Evolutionary conservation across 2,888 invertebrate species (phyloP), one percentile per base, ranked within the genome.

Genomic region (Argyra leucocephala): DNA sequence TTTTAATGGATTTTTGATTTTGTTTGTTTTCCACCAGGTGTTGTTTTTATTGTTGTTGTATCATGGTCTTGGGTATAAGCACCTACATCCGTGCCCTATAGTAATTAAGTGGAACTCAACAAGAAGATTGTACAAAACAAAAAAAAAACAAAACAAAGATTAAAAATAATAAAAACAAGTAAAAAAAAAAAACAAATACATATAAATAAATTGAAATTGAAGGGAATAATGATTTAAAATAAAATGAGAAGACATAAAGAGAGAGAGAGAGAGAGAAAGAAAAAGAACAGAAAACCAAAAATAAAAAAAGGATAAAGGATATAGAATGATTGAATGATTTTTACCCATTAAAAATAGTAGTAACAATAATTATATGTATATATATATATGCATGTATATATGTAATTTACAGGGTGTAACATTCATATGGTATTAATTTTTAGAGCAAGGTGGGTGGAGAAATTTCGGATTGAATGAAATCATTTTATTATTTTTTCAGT

Each of bases 1-100:
- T 5, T 48, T 48, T 48, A 48, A 48, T 48, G 48, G 48, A 48
- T 48, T 48, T 48, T 48, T 48, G 48, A 48, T 48, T 48, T 48
- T 48, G 12, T 48, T 48, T 48, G 9, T 48, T 48, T 48, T 48
- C 15, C 5, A 48, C 2, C 48, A 48, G 48, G 48, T 48, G 48
- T 48, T 48, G 6, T 48, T 48, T 18, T 15, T 48, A 12, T 48
- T 48, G 15, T 48, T 48, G 5, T n/a, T 15, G 18, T n/a, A 15
- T 48, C 5, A 48, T 48, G n/a, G 48, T 48, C 37, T 37, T 37
- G n/a, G 31, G 31, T 31, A 31, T 48, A 48, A 48, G n/a, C 18
- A 48, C 18, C 48, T 18, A 18, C 15, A 48, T 48, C 48, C 48
- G 48, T 48, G 48, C 48, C 48, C 48, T 5, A 48, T 48, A 48